Base-by-base conservation (phyloP, 2,888 invertebrate species). In the Coleophora flavipennella region DNA sequence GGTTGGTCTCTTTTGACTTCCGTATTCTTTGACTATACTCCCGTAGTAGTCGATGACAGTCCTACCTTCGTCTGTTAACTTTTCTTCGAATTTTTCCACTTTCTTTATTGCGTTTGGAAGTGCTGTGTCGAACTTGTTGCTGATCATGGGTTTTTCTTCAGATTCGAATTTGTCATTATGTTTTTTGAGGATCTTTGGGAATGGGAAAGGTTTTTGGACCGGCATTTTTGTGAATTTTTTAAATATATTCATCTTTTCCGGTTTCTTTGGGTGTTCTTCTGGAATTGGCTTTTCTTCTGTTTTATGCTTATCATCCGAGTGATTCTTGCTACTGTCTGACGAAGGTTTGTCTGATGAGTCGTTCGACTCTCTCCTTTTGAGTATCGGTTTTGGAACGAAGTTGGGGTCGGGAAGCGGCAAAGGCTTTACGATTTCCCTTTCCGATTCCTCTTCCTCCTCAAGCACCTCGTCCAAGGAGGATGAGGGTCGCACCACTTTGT, bases 21-120 rank as follows among this genome's bases (percentile, higher is more conserved):
- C 90, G 54, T 90, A 90, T 61, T 90, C 91, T 53, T 88, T 89
- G 1, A 94, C 92, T 48, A 94, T 90, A 62, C 91, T 93, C 12
- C 92, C 91, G 55, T 94, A 94, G 62, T 93, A 91, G 72, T 92
- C 92, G 11, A 92, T 91, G 0, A 91, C 89, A 0, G 90, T 90
- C 62, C 86, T 88, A 1, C 89, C 87, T 67, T 90, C 91, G 49
- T 92, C 91, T 36, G 81, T 81, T 25, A 86, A 65, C 61, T 79
- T 79, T 51, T 83, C 67, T 29, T 64, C 58, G 36, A 51, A 38
- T 47, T 59, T 59, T 40, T 74, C 71, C 13, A 42, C 39, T 48
- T 69, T 70, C 26, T 58, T 63, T 13, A 44, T 38, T 20, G 41
- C 34, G 6, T 20, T 20, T 20, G 20, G 3, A 20, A 20, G 20